Conservation (phyloP, 2,797 vertebrate genomes). For the Dermochelys coriacea region DNA sequence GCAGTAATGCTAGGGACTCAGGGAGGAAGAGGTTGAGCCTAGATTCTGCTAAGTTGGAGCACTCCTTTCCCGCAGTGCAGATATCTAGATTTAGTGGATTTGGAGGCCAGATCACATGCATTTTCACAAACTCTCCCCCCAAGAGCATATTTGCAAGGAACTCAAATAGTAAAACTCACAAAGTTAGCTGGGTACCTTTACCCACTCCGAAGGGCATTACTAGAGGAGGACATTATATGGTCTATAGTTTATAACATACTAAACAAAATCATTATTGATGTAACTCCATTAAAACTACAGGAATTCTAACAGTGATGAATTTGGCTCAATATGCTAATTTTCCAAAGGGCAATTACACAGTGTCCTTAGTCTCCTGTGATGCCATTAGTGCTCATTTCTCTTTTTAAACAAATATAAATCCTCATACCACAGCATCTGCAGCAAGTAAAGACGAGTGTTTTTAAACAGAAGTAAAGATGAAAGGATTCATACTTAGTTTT, state of each 20-base stretch:
- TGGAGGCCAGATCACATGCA: neutral
- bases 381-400: neutral
- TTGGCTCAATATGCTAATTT: neutral
- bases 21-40: neutral
- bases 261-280: neutral
- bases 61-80: neutral
- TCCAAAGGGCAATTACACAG: neutral
- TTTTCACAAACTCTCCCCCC: neutral
- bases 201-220: neutral
- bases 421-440: neutral
- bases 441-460: neutral
- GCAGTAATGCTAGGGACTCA: neutral
- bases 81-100: neutral
- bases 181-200: neutral
- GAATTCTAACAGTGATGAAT: neutral
- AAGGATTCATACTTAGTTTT: neutral
- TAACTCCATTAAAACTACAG: neutral
- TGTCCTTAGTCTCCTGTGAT: neutral
- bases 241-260: neutral
- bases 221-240: neutral
- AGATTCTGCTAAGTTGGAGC: neutral
- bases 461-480: neutral
- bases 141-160: neutral
- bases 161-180: neutral
- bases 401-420: neutral